Evolutionary conservation across 2,113 vertebrate genomes (phyloP).

Genomic region (Cottus gobio): DNA sequence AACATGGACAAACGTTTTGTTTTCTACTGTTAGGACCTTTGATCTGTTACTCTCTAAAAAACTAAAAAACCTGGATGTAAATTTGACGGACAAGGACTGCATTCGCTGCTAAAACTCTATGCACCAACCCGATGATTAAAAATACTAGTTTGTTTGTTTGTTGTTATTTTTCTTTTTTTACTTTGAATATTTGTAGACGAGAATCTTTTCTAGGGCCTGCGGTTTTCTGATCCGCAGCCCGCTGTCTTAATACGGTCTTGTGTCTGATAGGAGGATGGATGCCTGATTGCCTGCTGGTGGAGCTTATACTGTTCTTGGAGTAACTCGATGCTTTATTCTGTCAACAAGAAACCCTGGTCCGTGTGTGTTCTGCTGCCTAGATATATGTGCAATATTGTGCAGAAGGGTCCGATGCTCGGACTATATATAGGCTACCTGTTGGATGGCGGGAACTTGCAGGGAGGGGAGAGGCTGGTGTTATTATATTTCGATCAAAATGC

Average conservation of each 20-base stretch:
- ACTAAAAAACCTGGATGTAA: constrained; percentile 52
- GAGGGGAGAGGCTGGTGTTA: background rate
- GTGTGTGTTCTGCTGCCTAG: constrained; percentile 65
- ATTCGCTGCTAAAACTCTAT: constrained; percentile 91
- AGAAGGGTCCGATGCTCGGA: constrained; percentile 59
- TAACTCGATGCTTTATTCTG: constrained; percentile 51
- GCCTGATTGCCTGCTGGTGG: constrained; percentile 35
- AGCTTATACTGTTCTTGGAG: constrained; percentile 39
- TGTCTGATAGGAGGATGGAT: constrained; percentile 24
- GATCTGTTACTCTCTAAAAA: constrained; percentile 63
- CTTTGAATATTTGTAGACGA: constrained; percentile 43
- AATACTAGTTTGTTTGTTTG: constrained; percentile 32
- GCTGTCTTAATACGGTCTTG: constrained; percentile 48
- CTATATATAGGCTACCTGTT: constrained; percentile 26
- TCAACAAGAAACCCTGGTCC: constrained; percentile 59
- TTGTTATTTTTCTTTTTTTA: constrained; percentile 45
- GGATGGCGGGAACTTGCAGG: background rate
- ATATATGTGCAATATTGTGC: constrained; percentile 80
- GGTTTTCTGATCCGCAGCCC: constrained; percentile 45
- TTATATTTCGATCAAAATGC: background rate
- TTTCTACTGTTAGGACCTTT: constrained; percentile 85
- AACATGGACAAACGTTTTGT: constrained; percentile 81
- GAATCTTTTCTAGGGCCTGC: constrained; percentile 48
- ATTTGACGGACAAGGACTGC: constrained; percentile 82
- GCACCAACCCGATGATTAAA: constrained; percentile 86